A percentile compares a stretch with the other conserved stretches of the same genome.
These are phyloP conservation scores for Drosophila pseudoobscura DNA, from an alignment of 1,140 invertebrate species.

Conservation along the genomic window DNA sequence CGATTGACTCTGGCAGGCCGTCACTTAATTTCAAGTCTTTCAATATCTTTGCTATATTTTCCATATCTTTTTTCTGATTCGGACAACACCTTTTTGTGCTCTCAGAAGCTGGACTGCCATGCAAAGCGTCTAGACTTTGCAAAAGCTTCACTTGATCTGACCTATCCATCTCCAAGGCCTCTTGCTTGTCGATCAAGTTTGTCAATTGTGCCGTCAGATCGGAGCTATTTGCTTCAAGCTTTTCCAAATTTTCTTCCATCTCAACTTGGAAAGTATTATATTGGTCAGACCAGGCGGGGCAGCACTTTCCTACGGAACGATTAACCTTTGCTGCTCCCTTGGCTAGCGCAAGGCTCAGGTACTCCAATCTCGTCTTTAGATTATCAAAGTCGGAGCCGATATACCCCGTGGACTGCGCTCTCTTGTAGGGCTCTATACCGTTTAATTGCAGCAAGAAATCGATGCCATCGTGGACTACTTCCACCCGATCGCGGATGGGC, in stretches of 20 bases:
- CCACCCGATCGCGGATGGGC: constrained; percentile 47
- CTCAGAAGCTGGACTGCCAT: too few relatives aligned
- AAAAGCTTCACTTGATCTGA: background rate
- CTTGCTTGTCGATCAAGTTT: background rate
- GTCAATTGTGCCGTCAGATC: too few relatives aligned
- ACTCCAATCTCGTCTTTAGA: constrained; percentile 27
- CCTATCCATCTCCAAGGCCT: background rate
- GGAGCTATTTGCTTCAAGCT: background rate
- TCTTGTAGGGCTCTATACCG: background rate
- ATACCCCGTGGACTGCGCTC: background rate
- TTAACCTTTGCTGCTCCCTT: constrained; percentile 2
- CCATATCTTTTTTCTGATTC: background rate
- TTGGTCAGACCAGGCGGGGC: constrained; percentile 7
- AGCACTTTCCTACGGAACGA: constrained; percentile 20
- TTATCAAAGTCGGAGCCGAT: constrained; percentile 23
- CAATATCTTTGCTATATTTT: constrained; percentile 1
- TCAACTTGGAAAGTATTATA: background rate
- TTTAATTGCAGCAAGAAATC: constrained; percentile 33
- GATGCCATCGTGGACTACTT: constrained; percentile 49
- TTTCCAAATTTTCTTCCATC: background rate
- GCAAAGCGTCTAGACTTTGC: background rate
- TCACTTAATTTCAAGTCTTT: background rate
- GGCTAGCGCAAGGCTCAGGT: background rate
- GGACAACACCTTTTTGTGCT: background rate
- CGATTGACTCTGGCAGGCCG: background rate